Base-by-base conservation (phyloP, 2,113 vertebrate species). In the Cyrtonyx montezumae region DNA sequence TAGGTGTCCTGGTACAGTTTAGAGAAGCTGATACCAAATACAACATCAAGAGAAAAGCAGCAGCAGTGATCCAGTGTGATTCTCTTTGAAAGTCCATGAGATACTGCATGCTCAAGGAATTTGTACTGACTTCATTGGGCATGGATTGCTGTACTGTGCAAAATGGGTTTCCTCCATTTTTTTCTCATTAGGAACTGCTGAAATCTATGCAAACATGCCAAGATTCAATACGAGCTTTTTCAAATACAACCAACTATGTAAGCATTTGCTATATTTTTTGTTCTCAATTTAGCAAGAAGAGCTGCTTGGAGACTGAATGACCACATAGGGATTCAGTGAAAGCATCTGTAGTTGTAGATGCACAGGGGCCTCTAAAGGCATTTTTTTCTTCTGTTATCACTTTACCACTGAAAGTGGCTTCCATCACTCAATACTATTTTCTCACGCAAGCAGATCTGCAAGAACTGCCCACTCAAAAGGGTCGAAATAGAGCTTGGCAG, bases 251-350 rank as follows among this genome's bases (percentile, higher is more conserved):
- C 63, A 95, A 23, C 87, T 68, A 11, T 49, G 56, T 67, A 89
- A 25, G 40, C 42, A 69, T 45, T 87, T 79, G 63, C 23, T 82
- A 76, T 11, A 80, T 86, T 95, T 96, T 91, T 92, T 89, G 92
- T 40, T 76, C 56, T 84, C 83, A 68, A 87, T 46, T 32, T n/a
- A 88, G 56, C 86, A 94, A 79, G 95, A 93, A 68, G 76, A 73
- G 49, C 58, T 87, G 87, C 63, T 77, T 79, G 84, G 78, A 91
- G 89, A 94, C 70, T 84, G 88, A 95, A 84, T 5, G 34, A 96
- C 96, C 96, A 89, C 90, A 95, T 46, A 84, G 96, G 51, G 79
- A 80, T 95, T 84, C 84, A 83, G 62, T 93, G 91, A 88, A 93
- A 86, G 92, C 66, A 84, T 76, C 88, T 78, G 62, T 93, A 84